Percentiles rank a stretch among this genome's conserved stretches.
phyloP scores from a whole-genome alignment of 1,140 invertebrate genomes.

The Lerema accius region DNA sequence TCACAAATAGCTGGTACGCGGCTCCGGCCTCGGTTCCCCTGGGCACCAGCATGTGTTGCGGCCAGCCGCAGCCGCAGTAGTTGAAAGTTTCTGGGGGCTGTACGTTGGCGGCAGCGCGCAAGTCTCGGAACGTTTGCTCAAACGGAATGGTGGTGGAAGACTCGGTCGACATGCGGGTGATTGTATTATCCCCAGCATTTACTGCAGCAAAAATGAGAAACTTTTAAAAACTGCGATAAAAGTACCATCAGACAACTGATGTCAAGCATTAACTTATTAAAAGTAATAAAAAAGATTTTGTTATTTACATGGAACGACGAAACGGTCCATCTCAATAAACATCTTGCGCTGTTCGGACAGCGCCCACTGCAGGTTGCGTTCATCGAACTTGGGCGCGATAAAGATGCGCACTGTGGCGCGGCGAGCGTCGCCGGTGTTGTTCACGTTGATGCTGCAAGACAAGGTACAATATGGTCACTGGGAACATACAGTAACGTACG shows the following conservation, averaged over 20 bases:
- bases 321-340: conserved; percentile 92
- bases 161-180: conserved; percentile 85
- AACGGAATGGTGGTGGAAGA: conserved; percentile 89
- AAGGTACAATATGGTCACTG: not conserved
- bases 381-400: conserved; percentile 88
- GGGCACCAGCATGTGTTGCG: conserved; percentile 92
- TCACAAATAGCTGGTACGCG: conserved; percentile 89
- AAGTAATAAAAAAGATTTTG: too few relatives aligned
- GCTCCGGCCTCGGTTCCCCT: conserved; percentile 88
- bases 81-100: conserved; percentile 83
- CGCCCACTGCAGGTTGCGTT: conserved; percentile 86
- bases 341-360: conserved; percentile 87
- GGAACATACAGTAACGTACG: conserved; percentile 29
- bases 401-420: conserved; percentile 90
- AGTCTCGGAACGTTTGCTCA: conserved; percentile 87
- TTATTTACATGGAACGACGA: conserved; percentile 85
- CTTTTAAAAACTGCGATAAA: too few relatives aligned
- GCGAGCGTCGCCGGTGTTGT: conserved; percentile 81
- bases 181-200: conserved; percentile 85
- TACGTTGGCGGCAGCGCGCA: conserved; percentile 81
- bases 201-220: too few relatives aligned
- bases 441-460: conserved; percentile 83
- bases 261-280: too few relatives aligned
- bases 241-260: too few relatives aligned
- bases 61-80: conserved; percentile 95